Evolutionary conservation across 2,888 invertebrate genomes (phyloP).

Genomic region (Brachycybe producta): DNA sequence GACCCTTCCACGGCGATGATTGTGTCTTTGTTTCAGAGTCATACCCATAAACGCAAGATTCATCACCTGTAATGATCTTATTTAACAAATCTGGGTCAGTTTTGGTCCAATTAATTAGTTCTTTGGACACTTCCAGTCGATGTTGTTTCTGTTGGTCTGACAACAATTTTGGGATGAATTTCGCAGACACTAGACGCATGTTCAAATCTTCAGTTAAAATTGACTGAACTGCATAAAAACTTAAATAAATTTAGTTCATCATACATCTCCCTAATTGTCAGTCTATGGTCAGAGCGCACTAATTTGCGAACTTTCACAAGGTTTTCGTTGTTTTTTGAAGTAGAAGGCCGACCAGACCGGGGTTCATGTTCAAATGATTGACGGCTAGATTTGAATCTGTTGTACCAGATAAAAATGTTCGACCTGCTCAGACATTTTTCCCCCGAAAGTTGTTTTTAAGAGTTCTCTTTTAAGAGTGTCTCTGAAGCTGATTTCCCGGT

Average conservation of each 20-base stretch:
- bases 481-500: conserved; percentile 17
- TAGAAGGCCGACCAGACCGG: no score
- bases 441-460: neutral
- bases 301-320: no score
- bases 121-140: no score
- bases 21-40: conserved; percentile 19
- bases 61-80: conserved; percentile 18
- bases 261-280: conserved; percentile 19
- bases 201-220: conserved; percentile 13
- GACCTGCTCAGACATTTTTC: conserved; percentile 20
- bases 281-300: no score
- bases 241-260: neutral
- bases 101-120: conserved; percentile 8
- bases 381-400: no score
- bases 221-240: neutral
- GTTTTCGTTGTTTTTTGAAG: no score
- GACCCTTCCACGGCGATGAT: conserved; percentile 13
- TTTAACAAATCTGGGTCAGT: conserved; percentile 18
- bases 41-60: conserved; percentile 18
- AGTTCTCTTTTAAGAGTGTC: conserved; percentile 6
- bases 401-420: conserved; percentile 19
- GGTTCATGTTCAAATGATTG: no score
- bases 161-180: conserved; percentile 18
- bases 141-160: no score
- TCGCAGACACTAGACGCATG: conserved; percentile 19